phyloP scores from a whole-genome alignment of 2,888 invertebrate genomes.

The Coenonympha glycerion region DNA sequence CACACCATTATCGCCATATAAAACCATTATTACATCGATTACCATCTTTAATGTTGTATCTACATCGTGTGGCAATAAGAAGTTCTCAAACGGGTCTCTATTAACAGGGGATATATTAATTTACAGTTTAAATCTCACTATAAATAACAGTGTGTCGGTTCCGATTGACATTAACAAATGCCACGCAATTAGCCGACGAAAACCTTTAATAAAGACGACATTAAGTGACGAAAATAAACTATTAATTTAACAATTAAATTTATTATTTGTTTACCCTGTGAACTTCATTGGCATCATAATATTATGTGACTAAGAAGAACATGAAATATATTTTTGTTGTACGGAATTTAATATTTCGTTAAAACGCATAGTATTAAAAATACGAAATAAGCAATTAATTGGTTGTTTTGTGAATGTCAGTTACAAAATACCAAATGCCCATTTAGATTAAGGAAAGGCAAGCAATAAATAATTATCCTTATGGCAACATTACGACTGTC shows the following conservation, averaged over 20 bases:
- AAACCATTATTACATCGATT: slow-evolving; percentile 9
- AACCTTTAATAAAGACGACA: slow-evolving; percentile 17
- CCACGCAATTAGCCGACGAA: slow-evolving; percentile 13
- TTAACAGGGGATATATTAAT: slow-evolving; percentile 15
- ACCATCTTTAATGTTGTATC: slow-evolving; percentile 10
- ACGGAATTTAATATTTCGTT: too few species aligned
- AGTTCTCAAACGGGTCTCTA: slow-evolving; percentile 7
- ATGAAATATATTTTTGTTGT: background rate
- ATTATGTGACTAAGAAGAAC: background rate
- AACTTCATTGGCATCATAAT: background rate
- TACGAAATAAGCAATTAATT: too few species aligned
- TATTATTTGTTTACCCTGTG: background rate
- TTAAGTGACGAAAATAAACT: slow-evolving; percentile 10
- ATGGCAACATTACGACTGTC: too few species aligned
- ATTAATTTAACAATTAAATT: slow-evolving; percentile 10
- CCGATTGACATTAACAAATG: slow-evolving; percentile 18
- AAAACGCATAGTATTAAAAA: too few species aligned
- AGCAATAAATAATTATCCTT: too few species aligned
- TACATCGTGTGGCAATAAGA: slow-evolving; percentile 6
- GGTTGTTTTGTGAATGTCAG: too few species aligned
- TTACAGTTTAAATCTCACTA: slow-evolving; percentile 15
- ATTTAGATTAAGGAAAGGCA: too few species aligned
- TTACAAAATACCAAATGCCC: too few species aligned
- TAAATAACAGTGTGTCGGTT: slow-evolving; percentile 3
- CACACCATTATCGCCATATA: slow-evolving; percentile 9